A percentile compares a stretch with the other conserved stretches of the same genome.
These are phyloP conservation scores for Lapara coniferarum DNA, from an alignment of 2,888 invertebrate genomes.

Conservation along the genomic window DNA sequence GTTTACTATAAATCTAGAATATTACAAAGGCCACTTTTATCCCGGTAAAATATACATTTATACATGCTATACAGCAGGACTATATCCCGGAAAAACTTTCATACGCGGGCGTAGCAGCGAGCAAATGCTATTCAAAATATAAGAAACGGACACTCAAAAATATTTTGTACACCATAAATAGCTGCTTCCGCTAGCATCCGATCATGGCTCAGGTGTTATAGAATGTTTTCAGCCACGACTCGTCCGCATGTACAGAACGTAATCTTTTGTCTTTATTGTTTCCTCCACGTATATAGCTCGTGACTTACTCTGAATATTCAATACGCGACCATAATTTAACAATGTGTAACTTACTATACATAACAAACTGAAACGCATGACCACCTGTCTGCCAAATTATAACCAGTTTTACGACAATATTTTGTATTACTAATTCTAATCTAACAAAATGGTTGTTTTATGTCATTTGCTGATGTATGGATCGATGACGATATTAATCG, in stretches of 20 bases:
- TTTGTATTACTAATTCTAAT: not conserved
- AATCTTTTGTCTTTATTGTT: slow-evolving; percentile 27
- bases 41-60: too few species aligned
- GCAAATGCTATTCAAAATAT: too few species aligned
- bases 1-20: too few species aligned
- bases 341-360: slow-evolving; percentile 30
- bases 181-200: not conserved
- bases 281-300: slow-evolving; percentile 31
- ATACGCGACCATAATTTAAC: slow-evolving; percentile 36
- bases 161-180: not conserved
- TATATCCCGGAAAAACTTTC: too few species aligned
- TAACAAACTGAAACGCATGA: slow-evolving; percentile 5
- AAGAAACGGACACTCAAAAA: too few species aligned
- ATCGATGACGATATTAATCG: not conserved
- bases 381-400: slow-evolving; percentile 2
- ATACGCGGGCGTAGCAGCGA: too few species aligned
- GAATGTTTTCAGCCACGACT: not conserved
- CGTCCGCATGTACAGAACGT: slow-evolving; percentile 16
- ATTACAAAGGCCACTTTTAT: too few species aligned
- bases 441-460: not conserved
- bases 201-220: not conserved
- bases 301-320: slow-evolving; percentile 40
- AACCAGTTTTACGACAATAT: not conserved
- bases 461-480: not conserved
- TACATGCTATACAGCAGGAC: too few species aligned